These are phyloP conservation scores for Parus major DNA, from an alignment of 2,113 vertebrate species.

Conservation along the genomic window DNA sequence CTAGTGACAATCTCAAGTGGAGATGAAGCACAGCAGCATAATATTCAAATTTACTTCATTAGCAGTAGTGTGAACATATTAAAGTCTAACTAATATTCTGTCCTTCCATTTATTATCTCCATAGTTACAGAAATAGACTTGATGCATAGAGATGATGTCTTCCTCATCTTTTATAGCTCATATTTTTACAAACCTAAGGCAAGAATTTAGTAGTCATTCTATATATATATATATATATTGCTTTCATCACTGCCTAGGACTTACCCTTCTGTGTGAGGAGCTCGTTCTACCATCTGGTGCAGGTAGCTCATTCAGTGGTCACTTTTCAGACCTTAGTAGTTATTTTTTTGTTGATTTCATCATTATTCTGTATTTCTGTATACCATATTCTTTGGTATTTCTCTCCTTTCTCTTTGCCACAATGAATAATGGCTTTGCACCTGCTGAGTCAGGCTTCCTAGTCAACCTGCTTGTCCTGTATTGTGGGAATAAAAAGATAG, in stretches of 20 bases:
- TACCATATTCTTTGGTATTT: background rate
- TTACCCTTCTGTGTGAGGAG: background rate
- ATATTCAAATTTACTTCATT: background rate
- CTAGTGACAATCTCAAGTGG: background rate
- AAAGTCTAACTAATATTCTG: background rate
- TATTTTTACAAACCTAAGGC: background rate
- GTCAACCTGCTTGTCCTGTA: background rate
- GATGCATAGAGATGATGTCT: background rate
- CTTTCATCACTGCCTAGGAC: background rate
- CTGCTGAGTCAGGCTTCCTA: background rate
- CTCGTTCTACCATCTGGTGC: background rate
- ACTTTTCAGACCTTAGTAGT: background rate
- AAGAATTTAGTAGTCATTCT: background rate
- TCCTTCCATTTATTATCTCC: background rate
- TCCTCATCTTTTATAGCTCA: background rate
- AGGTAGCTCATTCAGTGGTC: background rate
- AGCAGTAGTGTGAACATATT: background rate
- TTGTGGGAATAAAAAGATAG: background rate
- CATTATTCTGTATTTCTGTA: background rate
- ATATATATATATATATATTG: background rate
- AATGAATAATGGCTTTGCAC: background rate
- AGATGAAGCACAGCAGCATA: background rate
- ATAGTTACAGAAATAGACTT: background rate
- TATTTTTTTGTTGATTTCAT: background rate
- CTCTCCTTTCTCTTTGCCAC: background rate